These are phyloP conservation scores for Ophion costatus DNA, from an alignment of 2,888 invertebrate genomes.

Conservation along the genomic window DNA sequence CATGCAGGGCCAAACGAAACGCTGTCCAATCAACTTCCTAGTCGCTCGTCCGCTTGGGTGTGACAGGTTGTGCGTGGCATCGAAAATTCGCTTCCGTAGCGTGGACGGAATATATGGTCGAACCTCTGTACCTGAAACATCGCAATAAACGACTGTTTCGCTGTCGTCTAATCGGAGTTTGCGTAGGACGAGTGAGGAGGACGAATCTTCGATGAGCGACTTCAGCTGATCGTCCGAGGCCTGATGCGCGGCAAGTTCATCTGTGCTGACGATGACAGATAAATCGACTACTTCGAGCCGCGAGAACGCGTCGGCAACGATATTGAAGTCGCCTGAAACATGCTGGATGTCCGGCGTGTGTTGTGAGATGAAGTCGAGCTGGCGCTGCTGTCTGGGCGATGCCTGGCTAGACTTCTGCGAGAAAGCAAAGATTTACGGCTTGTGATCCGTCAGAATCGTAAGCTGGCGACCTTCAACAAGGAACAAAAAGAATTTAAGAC, in stretches of 20 bases:
- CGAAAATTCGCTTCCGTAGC: conserved; percentile 60
- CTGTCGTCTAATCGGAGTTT: not conserved
- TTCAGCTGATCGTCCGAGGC: not conserved
- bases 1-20: conserved; percentile 73
- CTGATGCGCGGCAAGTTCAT: not conserved
- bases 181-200: not conserved
- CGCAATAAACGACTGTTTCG: not conserved
- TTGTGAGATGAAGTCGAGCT: not conserved
- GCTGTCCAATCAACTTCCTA: conserved; percentile 62
- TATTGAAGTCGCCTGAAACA: not conserved
- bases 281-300: not conserved
- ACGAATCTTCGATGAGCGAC: not conserved
- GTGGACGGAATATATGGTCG: not conserved
- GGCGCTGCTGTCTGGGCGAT: not conserved
- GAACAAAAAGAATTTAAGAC: not conserved
- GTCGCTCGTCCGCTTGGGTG: conserved; percentile 67
- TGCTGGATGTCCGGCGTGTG: not conserved
- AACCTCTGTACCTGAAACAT: not conserved
- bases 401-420: not conserved
- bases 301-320: not conserved
- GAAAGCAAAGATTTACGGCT: not conserved
- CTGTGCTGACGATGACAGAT: not conserved
- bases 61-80: conserved; percentile 53
- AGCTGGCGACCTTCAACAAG: not conserved
- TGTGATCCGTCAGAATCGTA: not conserved